phyloP scores from a whole-genome alignment of 2,888 invertebrate genomes.

The Carpatolechia fugitivella region DNA sequence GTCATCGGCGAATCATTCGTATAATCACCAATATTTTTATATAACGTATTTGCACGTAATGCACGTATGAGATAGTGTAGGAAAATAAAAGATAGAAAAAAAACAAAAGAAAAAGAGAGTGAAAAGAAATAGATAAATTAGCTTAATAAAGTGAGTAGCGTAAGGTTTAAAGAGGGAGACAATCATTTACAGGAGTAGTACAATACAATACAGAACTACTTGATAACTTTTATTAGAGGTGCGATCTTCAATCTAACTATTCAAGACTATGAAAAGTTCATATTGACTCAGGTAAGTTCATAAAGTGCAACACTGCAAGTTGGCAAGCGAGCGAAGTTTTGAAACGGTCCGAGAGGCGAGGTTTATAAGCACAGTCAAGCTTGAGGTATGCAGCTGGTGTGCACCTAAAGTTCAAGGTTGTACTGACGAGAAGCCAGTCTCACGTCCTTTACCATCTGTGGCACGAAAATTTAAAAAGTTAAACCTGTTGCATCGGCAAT shows the following conservation, averaged over 20 bases:
- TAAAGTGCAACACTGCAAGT: not conserved
- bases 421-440: not conserved
- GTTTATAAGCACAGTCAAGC: not conserved
- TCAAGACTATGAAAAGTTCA: no score
- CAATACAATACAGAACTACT: no score
- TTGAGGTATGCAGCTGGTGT: not conserved
- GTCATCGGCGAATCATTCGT: not conserved
- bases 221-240: no score
- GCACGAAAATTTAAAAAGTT: not conserved
- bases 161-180: no score
- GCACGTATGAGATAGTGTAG: no score
- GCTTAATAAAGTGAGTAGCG: no score
- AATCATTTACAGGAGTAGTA: no score
- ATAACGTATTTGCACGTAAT: not conserved
- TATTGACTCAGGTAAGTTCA: no score
- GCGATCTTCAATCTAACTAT: no score
- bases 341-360: not conserved
- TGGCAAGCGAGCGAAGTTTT: not conserved
- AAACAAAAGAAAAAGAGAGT: no score
- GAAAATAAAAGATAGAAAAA: no score
- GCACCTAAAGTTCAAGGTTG: slow-evolving; percentile 6
- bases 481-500: not conserved
- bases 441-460: not conserved
- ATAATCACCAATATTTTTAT: not conserved
- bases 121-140: no score